These are phyloP conservation scores for Sapajus apella DNA, from an alignment of 2,113 vertebrate species.

Conservation along the genomic window DNA sequence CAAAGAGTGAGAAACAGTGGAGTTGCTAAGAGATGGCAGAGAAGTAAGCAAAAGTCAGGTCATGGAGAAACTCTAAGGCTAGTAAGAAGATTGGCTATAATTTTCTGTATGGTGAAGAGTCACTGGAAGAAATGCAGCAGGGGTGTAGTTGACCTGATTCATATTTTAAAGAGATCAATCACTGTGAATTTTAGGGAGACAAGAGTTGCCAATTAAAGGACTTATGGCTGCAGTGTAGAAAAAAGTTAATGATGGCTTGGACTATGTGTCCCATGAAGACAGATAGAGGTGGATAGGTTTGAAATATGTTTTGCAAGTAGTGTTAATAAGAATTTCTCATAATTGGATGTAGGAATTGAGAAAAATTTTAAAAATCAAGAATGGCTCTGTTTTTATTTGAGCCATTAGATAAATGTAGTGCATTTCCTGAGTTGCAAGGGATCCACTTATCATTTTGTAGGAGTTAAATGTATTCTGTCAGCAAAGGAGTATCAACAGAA, in stretches of 20 bases:
- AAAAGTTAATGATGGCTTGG: not conserved
- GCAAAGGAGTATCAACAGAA: not conserved
- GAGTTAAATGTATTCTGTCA: not conserved
- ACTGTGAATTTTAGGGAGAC: not conserved
- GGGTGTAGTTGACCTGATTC: not conserved
- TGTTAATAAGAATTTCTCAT: not conserved
- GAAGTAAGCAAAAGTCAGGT: not conserved
- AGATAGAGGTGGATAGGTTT: not conserved
- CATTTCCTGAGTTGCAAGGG: not conserved
- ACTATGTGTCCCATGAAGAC: not conserved
- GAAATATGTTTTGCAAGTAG: not conserved
- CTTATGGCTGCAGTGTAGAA: not conserved
- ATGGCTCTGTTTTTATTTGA: not conserved
- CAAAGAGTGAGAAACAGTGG: not conserved
- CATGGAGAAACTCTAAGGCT: not conserved
- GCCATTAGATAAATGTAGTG: accelerated
- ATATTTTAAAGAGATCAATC: not conserved
- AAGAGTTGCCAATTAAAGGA: not conserved
- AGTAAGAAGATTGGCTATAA: not conserved
- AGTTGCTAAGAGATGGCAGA: not conserved
- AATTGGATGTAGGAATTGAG: not conserved
- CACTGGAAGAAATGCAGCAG: not conserved
- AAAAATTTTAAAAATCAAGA: not conserved
- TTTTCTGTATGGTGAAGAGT: not conserved
- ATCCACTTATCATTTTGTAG: not conserved